Evolutionary conservation across 2,797 vertebrate species (phyloP), one percentile per base, ranked within the genome.

Genomic region (Acropternis orthonyx): DNA sequence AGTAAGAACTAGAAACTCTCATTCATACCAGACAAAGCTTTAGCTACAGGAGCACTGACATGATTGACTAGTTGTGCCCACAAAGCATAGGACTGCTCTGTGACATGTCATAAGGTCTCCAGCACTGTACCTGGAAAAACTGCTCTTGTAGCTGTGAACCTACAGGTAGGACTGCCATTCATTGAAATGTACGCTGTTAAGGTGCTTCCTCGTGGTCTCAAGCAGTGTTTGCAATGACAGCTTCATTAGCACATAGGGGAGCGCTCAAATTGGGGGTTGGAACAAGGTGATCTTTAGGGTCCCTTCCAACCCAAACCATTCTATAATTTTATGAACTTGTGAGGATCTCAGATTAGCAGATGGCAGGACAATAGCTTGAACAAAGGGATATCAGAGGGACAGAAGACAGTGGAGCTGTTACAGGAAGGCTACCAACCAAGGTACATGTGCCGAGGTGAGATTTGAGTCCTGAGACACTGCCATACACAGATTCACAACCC

Each of bases 401-500:
- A 72, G 49, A 14, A 14, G 46, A 49, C 23, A 63, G 44, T n/a
- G 30, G 22, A 26, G 12, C 43, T 65, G 65, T 12, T 63, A 95
- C 18, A 92, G 61, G 92, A 97, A 88, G 59, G 46, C 71, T 97
- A 97, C 97, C 43, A 97, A 99, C 99, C 98, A 98, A 96, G 34
- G 98, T 98, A 94, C 99, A 99, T 4, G 98, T 98, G 79, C 99
- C 98, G 32, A 99, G 98, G 92, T 99, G 99, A 97, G 99, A 98
- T 88, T 99, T 99, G 59, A 99, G 98, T 89, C 99, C 99, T 14
- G 99, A 99, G 74, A 99, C 98, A 52, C 99, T 99, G 96, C 99
- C 98, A 94, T 99, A 99, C 61, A 98, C 98, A 83, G 98, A 98
- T 58, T 97, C 97, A 94, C 98, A 98, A 32, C 98, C 98, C 98